Conservation (phyloP, 2,888 invertebrate genomes). For the Latrodectus elegans region DNA sequence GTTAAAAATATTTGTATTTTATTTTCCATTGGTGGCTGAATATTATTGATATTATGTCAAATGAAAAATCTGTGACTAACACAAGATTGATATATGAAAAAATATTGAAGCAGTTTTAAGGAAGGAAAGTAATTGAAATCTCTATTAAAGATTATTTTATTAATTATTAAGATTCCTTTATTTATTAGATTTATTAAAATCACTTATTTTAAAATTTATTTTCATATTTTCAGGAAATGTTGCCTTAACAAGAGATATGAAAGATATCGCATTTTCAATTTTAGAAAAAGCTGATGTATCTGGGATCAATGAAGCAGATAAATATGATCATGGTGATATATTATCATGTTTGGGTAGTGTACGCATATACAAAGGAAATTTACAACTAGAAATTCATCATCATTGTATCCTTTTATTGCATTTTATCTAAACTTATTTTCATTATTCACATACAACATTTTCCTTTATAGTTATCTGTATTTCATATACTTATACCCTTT, state of each 20-base stretch:
- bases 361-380: constrained; percentile 37
- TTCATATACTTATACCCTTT: background rate
- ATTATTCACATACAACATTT: background rate
- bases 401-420: constrained; percentile 53
- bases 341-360: constrained; percentile 44
- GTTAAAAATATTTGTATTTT: no score
- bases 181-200: no score
- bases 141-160: no score
- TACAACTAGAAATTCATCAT: constrained; percentile 41
- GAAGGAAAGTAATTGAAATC: no score
- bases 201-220: no score
- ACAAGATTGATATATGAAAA: no score
- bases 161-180: no score
- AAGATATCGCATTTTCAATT: constrained; percentile 10
- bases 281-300: constrained; percentile 30
- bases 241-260: constrained; percentile 7
- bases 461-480: background rate
- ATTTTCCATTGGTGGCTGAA: no score
- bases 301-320: background rate
- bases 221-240: background rate
- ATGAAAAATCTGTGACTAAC: no score
- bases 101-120: no score
- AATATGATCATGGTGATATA: constrained; percentile 42
- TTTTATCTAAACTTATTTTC: background rate
- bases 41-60: no score